Conservation (phyloP, 2,888 invertebrate genomes). For the Sycophila texana region DNA sequence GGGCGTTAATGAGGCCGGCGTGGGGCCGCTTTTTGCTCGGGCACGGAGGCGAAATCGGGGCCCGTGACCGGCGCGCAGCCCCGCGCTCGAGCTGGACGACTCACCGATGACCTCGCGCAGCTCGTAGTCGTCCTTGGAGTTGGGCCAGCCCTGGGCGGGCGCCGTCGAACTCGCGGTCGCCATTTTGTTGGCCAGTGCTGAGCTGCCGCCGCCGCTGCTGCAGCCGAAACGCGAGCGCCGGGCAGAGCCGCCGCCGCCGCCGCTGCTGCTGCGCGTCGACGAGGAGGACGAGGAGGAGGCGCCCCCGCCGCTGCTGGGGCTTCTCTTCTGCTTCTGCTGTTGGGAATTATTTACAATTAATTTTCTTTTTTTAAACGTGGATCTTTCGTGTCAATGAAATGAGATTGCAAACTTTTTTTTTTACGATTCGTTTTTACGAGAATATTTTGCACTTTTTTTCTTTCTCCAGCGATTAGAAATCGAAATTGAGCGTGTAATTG, state of each 20-base stretch:
- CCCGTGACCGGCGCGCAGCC: too few relatives aligned
- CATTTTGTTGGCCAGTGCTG: slow-evolving; percentile 79
- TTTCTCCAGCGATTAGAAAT: too few relatives aligned
- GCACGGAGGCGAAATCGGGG: background rate
- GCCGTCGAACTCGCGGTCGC: slow-evolving; percentile 76
- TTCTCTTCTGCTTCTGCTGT: too few relatives aligned
- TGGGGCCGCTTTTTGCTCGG: background rate
- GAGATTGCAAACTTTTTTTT: too few relatives aligned
- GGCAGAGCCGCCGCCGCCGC: slow-evolving; percentile 62
- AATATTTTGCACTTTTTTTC: too few relatives aligned
- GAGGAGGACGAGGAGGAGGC: slow-evolving; percentile 55
- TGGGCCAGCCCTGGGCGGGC: slow-evolving; percentile 85
- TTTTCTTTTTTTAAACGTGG: too few relatives aligned
- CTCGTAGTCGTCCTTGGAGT: slow-evolving; percentile 94
- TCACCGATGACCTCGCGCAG: slow-evolving; percentile 94
- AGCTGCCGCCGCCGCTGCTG: slow-evolving; percentile 56
- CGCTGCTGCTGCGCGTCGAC: slow-evolving; percentile 49
- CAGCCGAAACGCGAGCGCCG: slow-evolving; percentile 77
- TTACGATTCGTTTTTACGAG: too few relatives aligned
- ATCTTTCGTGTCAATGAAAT: too few relatives aligned
- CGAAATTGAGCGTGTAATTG: too few relatives aligned
- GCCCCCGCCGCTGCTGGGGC: slow-evolving; percentile 27
- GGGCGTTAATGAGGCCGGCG: slow-evolving; percentile 11
- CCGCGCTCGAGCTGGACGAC: slow-evolving; percentile 66
- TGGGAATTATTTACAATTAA: too few relatives aligned